A percentile compares a stretch with the other conserved stretches of the same genome.
These are phyloP conservation scores for Ophion ellenae DNA, from an alignment of 2,888 invertebrate species.

Conservation along the genomic window DNA sequence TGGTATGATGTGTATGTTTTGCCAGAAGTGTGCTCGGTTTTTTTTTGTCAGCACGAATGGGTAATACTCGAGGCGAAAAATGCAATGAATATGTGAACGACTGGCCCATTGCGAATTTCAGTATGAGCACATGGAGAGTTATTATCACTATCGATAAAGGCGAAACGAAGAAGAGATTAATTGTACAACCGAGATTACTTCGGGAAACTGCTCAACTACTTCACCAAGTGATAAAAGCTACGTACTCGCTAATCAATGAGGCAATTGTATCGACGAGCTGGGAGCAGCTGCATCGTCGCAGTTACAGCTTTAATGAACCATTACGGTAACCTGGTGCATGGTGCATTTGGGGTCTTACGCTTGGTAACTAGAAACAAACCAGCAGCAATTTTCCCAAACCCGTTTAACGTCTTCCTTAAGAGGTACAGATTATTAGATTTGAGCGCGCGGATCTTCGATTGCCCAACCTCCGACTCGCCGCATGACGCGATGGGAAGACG, in stretches of 20 bases:
- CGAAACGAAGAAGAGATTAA: neutral
- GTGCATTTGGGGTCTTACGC: neutral
- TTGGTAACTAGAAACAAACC: neutral
- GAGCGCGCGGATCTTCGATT: neutral
- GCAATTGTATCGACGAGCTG: neutral
- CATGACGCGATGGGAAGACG: slow-evolving; percentile 10
- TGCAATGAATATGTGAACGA: neutral
- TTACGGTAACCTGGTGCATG: neutral
- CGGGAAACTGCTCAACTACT: slow-evolving; percentile 6
- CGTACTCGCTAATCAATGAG: no score
- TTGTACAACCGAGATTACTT: neutral
- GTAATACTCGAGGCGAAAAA: neutral
- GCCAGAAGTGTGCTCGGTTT: neutral
- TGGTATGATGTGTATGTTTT: neutral
- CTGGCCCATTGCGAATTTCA: neutral
- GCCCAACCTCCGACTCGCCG: neutral
- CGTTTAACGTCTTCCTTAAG: neutral
- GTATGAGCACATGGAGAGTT: neutral
- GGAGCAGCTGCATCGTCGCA: neutral
- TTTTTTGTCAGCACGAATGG: neutral
- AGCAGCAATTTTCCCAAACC: neutral
- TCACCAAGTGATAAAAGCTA: neutral
- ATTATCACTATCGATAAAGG: neutral
- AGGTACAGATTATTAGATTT: neutral
- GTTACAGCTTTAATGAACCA: neutral